A percentile compares a stretch with the other conserved stretches of the same genome.
Conservation (phyloP, 2,888 invertebrate genomes). For the Tanypteryx hageni region DNA sequence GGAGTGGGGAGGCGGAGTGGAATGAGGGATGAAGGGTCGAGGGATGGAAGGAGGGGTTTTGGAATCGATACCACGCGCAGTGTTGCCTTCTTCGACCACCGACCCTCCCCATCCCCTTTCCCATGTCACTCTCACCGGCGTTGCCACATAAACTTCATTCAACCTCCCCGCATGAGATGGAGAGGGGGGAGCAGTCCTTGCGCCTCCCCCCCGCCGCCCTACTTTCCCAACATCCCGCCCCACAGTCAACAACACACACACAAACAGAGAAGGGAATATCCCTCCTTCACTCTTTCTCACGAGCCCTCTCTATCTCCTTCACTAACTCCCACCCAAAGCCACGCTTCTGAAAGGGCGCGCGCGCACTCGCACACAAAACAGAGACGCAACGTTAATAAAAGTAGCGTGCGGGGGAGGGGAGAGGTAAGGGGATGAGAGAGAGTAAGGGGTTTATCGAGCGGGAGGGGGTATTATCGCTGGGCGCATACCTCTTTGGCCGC, state of each 20-base stretch:
- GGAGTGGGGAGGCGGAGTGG: not conserved
- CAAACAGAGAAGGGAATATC: not conserved
- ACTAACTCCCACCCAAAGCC: not conserved
- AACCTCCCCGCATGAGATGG: constrained; percentile 34
- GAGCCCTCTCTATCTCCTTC: not conserved
- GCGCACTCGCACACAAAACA: not conserved
- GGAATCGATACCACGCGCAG: constrained; percentile 49
- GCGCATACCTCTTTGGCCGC: not conserved
- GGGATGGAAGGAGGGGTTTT: not conserved
- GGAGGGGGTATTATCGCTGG: constrained; percentile 27
- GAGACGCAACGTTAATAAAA: not conserved
- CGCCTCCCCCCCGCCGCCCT: constrained; percentile 13
- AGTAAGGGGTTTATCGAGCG: not conserved
- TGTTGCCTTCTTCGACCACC: constrained; percentile 41
- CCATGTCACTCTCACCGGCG: constrained; percentile 32
- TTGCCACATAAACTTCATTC: constrained; percentile 55
- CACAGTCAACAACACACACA: constrained; percentile 25
- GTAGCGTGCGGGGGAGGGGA: not conserved
- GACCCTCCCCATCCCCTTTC: not conserved
- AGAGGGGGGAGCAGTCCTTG: not conserved
- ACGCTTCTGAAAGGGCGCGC: not conserved
- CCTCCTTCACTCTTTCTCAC: not conserved
- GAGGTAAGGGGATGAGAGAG: not conserved
- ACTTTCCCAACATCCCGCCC: constrained; percentile 18
- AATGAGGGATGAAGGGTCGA: not conserved